Percentiles rank a stretch among this genome's conserved stretches.
Conservation (phyloP, 2,113 vertebrate species). For the Platichthys stellatus region DNA sequence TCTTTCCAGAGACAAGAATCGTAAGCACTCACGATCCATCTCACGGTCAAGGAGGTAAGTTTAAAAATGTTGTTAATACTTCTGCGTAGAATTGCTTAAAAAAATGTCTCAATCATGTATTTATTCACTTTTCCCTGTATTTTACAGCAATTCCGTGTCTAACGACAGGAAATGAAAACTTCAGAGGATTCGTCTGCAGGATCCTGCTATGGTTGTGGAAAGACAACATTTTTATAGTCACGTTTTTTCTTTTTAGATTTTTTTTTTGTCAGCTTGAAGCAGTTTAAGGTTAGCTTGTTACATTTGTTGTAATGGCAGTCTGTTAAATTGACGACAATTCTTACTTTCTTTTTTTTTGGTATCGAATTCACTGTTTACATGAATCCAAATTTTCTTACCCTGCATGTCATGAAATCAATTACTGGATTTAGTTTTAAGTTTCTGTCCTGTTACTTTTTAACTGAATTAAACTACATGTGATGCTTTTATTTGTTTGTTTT, state of each 20-base stretch:
- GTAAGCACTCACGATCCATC: constrained; percentile 93
- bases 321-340: constrained; percentile 81
- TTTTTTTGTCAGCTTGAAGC: constrained; percentile 44
- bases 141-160: constrained; percentile 91
- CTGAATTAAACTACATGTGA: constrained; percentile 43
- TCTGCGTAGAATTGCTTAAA: background rate
- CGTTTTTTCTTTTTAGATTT: constrained; percentile 61
- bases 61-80: background rate
- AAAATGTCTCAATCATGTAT: background rate
- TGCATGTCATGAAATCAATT: constrained; percentile 59
- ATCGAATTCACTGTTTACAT: constrained; percentile 78
- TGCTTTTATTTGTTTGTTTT: constrained; percentile 40
- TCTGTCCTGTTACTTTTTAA: constrained; percentile 41
- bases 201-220: constrained; percentile 57
- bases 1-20: constrained; percentile 93
- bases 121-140: constrained; percentile 8
- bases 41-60: constrained; percentile 94
- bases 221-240: constrained; percentile 83
- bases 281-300: constrained; percentile 27
- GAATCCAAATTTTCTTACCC: constrained; percentile 33
- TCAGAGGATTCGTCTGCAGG: constrained; percentile 44
- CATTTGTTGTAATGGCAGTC: constrained; percentile 75
- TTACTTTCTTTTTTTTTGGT: background rate
- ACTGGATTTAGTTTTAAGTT: constrained; percentile 47
- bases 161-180: constrained; percentile 90